Conservation (phyloP, 2,888 invertebrate species). For the Lymantria monacha region DNA sequence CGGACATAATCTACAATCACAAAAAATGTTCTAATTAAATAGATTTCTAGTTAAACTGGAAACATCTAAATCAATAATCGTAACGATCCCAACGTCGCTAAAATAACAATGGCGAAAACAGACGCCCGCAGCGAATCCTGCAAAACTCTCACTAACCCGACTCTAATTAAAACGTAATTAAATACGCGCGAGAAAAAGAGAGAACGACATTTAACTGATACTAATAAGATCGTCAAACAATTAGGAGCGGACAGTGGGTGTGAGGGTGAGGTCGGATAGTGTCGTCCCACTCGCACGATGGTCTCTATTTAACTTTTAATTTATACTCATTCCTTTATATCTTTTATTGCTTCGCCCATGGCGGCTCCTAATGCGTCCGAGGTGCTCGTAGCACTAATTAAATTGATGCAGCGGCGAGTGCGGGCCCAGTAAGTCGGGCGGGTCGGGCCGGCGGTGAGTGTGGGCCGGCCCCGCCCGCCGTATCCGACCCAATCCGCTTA, state of each 20-base stretch:
- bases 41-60: slow-evolving; percentile 6
- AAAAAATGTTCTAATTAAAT: background rate
- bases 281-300: slow-evolving; percentile 52
- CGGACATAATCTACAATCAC: background rate
- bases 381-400: slow-evolving; percentile 81
- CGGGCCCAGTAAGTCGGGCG: slow-evolving; percentile 13
- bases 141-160: slow-evolving; percentile 71
- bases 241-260: slow-evolving; percentile 65
- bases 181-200: slow-evolving; percentile 79
- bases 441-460: slow-evolving; percentile 21
- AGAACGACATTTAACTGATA: slow-evolving; percentile 81
- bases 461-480: slow-evolving; percentile 38
- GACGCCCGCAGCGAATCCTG: slow-evolving; percentile 53
- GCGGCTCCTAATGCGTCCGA: slow-evolving; percentile 81
- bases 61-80: slow-evolving; percentile 27
- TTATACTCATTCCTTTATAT: slow-evolving; percentile 83
- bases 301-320: slow-evolving; percentile 82
- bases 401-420: slow-evolving; percentile 81
- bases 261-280: slow-evolving; percentile 37
- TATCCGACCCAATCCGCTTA: slow-evolving; percentile 46
- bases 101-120: slow-evolving; percentile 44
- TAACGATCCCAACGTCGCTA: slow-evolving; percentile 31
- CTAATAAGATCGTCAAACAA: slow-evolving; percentile 83
- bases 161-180: slow-evolving; percentile 81
- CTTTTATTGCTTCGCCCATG: slow-evolving; percentile 83